phyloP scores from a whole-genome alignment of 2,797 vertebrate species.

The Halcyon smyrnensis region DNA sequence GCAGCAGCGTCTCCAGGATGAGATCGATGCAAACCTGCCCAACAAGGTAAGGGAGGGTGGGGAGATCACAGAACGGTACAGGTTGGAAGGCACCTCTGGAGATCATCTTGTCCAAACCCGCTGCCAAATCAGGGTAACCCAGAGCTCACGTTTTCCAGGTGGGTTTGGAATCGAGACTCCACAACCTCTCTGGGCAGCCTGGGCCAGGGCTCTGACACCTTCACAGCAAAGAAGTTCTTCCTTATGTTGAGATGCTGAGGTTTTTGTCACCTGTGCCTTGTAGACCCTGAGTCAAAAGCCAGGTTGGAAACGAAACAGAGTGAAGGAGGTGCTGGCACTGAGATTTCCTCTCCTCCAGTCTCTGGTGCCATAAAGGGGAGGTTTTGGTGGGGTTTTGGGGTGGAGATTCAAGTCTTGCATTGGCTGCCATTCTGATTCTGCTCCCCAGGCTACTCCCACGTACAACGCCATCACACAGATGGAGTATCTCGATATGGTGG shows the following conservation, averaged over 20 bases:
- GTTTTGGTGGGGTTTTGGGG: accelerated
- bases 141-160: background rate
- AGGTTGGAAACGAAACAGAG: background rate
- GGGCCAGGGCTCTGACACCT: background rate
- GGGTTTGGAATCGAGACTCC: background rate
- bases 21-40: slow-evolving; percentile 80
- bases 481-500: slow-evolving; percentile 82
- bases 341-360: background rate
- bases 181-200: background rate
- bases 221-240: background rate
- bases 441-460: slow-evolving; percentile 65
- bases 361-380: background rate
- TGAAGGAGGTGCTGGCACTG: background rate
- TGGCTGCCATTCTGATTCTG: background rate
- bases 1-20: slow-evolving; percentile 82
- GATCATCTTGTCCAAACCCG: background rate
- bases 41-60: slow-evolving; percentile 73
- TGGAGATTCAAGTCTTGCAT: background rate
- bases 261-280: background rate
- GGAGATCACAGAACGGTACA: background rate
- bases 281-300: background rate
- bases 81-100: background rate
- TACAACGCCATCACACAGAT: slow-evolving; percentile 79
- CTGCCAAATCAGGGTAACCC: no score
- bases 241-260: background rate